Evolutionary conservation across 2,888 invertebrate genomes (phyloP).

Genomic region (Pycnomerus fuliginosus): DNA sequence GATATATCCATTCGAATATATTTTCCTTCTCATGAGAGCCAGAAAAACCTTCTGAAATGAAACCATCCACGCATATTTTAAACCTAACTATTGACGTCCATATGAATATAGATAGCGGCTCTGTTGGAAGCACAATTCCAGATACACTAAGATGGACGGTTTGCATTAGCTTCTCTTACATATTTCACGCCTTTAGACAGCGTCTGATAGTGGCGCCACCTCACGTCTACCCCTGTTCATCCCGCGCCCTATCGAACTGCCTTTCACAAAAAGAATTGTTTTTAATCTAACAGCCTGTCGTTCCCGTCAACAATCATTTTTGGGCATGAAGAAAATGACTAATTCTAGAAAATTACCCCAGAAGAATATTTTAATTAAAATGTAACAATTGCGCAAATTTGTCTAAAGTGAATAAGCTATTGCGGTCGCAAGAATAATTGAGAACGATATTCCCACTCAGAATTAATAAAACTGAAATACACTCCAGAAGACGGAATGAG

Average conservation of each 20-base stretch:
- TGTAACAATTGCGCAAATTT: conserved; percentile 7
- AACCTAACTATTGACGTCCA: conserved; percentile 18
- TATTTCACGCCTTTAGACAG: conserved; percentile 25
- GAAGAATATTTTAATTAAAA: conserved; percentile 22
- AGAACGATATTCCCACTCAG: conserved; percentile 7
- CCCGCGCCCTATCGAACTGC: conserved; percentile 14
- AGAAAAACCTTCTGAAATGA: background rate
- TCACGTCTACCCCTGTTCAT: conserved; percentile 10
- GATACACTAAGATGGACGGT: conserved; percentile 32
- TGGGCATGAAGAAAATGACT: too few relatives aligned
- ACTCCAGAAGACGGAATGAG: conserved; percentile 7
- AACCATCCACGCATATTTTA: conserved; percentile 16
- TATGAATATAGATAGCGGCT: conserved; percentile 22
- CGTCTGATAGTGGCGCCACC: conserved; percentile 24
- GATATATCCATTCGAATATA: background rate
- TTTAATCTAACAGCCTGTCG: conserved; percentile 15
- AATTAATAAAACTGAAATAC: conserved; percentile 18
- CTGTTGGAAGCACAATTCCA: conserved; percentile 20
- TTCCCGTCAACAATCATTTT: too few relatives aligned
- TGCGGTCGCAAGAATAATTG: conserved; percentile 12
- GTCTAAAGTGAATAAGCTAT: conserved; percentile 5
- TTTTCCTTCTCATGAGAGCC: background rate
- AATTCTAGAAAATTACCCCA: too few relatives aligned
- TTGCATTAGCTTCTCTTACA: conserved; percentile 24
- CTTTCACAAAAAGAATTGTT: conserved; percentile 11